A percentile compares a stretch with the other conserved stretches of the same genome.
Conservation (phyloP, 2,797 vertebrate species). For the Hybognathus amarus region DNA sequence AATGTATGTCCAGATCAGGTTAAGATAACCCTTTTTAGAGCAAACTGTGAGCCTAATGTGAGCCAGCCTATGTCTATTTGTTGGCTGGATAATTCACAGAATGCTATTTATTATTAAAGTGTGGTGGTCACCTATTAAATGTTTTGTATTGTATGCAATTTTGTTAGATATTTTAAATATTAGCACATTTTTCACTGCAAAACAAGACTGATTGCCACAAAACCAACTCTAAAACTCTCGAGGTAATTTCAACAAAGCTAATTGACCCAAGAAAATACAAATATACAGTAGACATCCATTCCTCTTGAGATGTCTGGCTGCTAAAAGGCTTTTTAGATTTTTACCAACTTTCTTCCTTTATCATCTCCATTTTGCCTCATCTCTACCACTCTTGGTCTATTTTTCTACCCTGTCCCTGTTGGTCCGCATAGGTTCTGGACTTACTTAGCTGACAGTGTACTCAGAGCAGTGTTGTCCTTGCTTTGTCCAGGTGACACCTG, state of each 20-base stretch:
- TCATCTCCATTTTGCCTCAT: neutral
- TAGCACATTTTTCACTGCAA: neutral
- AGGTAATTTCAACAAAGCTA: neutral
- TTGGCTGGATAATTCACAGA: neutral
- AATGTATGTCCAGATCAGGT: neutral
- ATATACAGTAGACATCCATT: neutral
- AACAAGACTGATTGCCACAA: constrained; percentile 3
- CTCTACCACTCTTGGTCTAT: neutral
- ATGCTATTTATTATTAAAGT: neutral
- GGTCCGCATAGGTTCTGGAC: constrained; percentile 37
- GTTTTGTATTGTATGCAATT: neutral
- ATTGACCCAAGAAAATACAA: neutral
- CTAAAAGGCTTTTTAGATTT: neutral
- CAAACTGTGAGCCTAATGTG: too few relatives aligned
- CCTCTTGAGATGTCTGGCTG: neutral
- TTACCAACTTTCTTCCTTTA: neutral
- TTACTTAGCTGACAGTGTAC: constrained; percentile 64
- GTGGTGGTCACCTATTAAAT: neutral
- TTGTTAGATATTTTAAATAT: neutral
- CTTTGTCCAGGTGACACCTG: constrained; percentile 47
- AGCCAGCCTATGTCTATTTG: neutral
- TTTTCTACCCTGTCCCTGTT: neutral
- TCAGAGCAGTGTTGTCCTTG: constrained; percentile 39
- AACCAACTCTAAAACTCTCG: neutral
- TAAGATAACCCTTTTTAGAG: neutral